Evolutionary conservation across 2,797 vertebrate species (phyloP).

Genomic region (Clarias laeviceps): DNA sequence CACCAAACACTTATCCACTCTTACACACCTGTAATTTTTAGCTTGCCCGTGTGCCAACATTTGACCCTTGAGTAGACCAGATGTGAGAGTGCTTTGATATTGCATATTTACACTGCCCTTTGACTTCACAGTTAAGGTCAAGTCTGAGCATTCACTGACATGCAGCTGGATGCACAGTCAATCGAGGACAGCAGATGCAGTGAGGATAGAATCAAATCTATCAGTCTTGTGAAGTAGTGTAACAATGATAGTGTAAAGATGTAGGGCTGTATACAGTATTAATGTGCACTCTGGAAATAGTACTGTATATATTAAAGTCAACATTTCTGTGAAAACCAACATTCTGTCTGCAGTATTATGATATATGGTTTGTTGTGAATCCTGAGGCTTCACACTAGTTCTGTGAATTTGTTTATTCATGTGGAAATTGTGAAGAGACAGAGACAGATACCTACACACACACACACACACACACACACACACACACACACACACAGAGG

Average conservation of each 20-base stretch:
- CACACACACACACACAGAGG: neutral
- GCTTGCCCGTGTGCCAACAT: slow-evolving; percentile 1
- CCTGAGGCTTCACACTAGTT: neutral
- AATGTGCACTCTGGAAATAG: neutral
- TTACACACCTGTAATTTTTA: slow-evolving; percentile 31
- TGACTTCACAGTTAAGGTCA: slow-evolving; percentile 45
- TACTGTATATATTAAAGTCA: neutral
- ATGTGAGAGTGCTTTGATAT: slow-evolving; percentile 47
- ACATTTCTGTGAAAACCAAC: neutral
- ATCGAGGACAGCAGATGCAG: slow-evolving; percentile 38
- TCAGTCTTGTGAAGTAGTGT: neutral
- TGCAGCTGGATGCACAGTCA: slow-evolving; percentile 30
- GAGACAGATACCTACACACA: neutral
- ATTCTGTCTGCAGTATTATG: neutral
- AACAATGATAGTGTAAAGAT: too few species aligned
- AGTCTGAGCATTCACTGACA: slow-evolving; percentile 40
- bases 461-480: neutral
- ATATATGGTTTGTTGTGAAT: neutral
- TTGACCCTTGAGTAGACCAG: slow-evolving; percentile 41
- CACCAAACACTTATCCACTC: neutral
- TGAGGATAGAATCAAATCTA: slow-evolving; percentile 1
- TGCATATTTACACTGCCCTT: slow-evolving; percentile 25
- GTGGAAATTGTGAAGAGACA: neutral
- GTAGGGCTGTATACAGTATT: neutral
- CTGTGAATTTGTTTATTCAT: neutral